Base-by-base conservation (phyloP, 2,797 vertebrate species). In the Orientallactaga sibirica region DNA sequence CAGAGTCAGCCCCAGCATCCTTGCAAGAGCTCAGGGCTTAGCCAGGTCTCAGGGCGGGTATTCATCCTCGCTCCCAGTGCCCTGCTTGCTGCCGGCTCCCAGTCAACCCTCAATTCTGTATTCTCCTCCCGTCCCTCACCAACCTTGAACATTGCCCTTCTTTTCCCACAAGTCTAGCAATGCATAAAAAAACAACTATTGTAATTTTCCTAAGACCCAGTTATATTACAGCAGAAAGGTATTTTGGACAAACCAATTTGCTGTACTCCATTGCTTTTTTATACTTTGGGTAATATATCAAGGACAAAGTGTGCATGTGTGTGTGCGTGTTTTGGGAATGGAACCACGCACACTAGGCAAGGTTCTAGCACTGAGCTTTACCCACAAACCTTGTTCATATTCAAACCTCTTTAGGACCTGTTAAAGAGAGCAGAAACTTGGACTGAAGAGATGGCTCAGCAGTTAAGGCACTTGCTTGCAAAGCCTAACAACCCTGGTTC, bases 171-270 rank as follows among this genome's bases (percentile, higher is more conserved):
- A 73, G 66, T 24, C 37, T 2, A 67, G 43, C 79, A 55, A 22
- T 18, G n/a, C 80, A 58, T 22, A 81, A 22, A 66, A 18, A 27
- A 70, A 20, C 52, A n/a, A 41, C 64, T 4, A 67, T 24, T 73
- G 71, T 71, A 24, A 55, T 87, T 86, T 71, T 68, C 43, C 86
- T 61, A 58, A 91, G 86, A 22, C 79, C 91, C 70, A 16, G 29
- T 66, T 79, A 27, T 79, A 24, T 27, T 20, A 20, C 7, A 48
- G 77, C 2, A 9, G n/a, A 61, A 67, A 43, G 16, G 6, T 8
- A 29, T 79, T 71, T 86, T 6, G 2, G 64, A 37, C 22, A 43
- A 70, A 66, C 4, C 5, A 33, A 52, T 64, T 52, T 61, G 25
- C 68, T 10, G 0, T 18, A 24, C 22, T 91, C 29, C 76, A 25